Evolutionary conservation across 2,888 invertebrate genomes (phyloP), one percentile per base, ranked within the genome.

Genomic region (Epirrita christyi): DNA sequence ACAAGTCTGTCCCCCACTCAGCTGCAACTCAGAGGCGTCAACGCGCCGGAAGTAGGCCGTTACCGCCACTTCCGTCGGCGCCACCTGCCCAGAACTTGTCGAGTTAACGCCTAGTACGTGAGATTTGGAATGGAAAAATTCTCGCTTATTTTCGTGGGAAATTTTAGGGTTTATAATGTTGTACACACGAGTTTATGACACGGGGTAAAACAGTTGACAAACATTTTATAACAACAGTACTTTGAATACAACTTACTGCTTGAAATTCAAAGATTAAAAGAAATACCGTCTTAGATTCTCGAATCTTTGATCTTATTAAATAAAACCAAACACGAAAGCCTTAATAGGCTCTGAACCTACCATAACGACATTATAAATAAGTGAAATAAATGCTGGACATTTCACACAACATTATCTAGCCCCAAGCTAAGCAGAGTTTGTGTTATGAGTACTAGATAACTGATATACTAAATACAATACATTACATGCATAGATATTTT

Each of bases 11-110:
- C 32, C 50, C 41, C 32, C 43, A 15, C 41, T 41, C 52, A 11
- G 13, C 45, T 53, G 53, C 58, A 45, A 59, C 61, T 4, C 44
- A 51, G 68, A 73, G 77, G 80, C 76, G 83, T 73, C 78, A 67
- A 74, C 78, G 76, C 75, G 76, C 71, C 81, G 84, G 85, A 84
- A 82, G 80, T 74, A 72, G 76, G 80, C 80, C 75, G 81, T 82
- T 81, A 80, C 80, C 76, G 76, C 75, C 73, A 73, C 78, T 73
- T 83, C 83, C 83, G 74, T 54, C 10, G 47, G 70, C 66, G 72
- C 73, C 75, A 82, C 80, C 81, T 82, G 78, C 72, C 76, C 68
- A 68, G 61, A 75, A 77, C 78, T 79, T 75, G 75, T 72, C 72
- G 73, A 74, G 76, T 73, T 74, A 73, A 55, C 65, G 43, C 57